Evolutionary conservation across 2,113 vertebrate species (phyloP).

Genomic region (Ictidomys tridecemlineatus): DNA sequence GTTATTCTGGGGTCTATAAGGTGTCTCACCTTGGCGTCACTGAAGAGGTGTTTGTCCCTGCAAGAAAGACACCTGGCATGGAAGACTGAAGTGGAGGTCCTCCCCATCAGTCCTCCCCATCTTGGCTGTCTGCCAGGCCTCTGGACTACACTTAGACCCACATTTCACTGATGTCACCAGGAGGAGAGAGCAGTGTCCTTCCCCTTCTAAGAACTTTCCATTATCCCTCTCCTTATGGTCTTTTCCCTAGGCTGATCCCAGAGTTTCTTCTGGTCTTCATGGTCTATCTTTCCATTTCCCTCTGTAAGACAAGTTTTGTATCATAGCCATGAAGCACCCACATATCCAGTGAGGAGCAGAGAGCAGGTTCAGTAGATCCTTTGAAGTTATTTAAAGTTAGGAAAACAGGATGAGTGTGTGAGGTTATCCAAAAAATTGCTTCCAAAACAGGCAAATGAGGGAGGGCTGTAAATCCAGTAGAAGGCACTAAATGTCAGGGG

Average conservation of each 20-base stretch:
- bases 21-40: neutral
- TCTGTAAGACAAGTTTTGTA: neutral
- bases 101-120: neutral
- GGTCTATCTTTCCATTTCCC: neutral
- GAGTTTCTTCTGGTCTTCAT: neutral
- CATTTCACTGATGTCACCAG: neutral
- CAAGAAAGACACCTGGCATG: neutral
- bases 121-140: neutral
- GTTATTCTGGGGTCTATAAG: neutral
- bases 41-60: neutral
- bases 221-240: neutral
- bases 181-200: neutral
- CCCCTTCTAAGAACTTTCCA: neutral
- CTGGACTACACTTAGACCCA: neutral
- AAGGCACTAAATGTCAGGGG: neutral
- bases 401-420: neutral
- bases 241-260: neutral
- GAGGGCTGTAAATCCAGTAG: neutral
- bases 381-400: neutral
- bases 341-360: neutral
- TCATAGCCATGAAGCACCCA: neutral
- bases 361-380: neutral
- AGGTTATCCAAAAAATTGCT: neutral
- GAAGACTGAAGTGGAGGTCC: neutral
- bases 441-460: neutral